These are phyloP conservation scores for Chiroxiphia lanceolata DNA, from an alignment of 2,797 vertebrate species.

Conservation along the genomic window DNA sequence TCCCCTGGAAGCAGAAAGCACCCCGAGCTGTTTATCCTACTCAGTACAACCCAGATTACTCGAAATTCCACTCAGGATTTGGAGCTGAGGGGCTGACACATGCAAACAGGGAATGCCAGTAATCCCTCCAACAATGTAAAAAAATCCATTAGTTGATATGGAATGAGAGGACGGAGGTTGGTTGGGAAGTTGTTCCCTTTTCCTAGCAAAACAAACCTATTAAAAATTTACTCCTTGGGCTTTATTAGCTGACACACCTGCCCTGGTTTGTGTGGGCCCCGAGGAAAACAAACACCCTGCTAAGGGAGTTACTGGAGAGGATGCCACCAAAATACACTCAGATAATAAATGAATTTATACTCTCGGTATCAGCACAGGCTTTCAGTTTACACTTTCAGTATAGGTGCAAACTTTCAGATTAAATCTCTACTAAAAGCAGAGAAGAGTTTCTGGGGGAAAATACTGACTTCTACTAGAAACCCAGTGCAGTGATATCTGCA, in stretches of 20 bases:
- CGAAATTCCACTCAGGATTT: constrained; percentile 24
- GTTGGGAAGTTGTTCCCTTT: neutral
- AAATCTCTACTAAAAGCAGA: neutral
- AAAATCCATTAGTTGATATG: fast-evolving
- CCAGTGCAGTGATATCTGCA: neutral
- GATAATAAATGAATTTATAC: neutral
- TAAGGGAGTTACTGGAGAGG: neutral
- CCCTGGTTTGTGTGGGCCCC: neutral
- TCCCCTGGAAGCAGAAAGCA: neutral
- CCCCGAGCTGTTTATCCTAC: neutral
- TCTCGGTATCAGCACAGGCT: neutral
- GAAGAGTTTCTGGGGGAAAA: neutral
- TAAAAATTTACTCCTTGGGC: neutral
- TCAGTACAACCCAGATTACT: neutral
- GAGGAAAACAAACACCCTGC: neutral
- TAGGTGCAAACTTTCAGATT: fast-evolving
- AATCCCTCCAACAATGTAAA: neutral
- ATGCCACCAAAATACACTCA: neutral
- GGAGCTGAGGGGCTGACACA: neutral
- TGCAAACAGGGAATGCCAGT: neutral
- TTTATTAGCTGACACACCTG: neutral
- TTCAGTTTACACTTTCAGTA: neutral
- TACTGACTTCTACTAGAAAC: fast-evolving
- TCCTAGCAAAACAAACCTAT: neutral
- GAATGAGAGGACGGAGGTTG: fast-evolving